Conservation (phyloP, 2,113 vertebrate species). For the Dissostichus mawsoni region DNA sequence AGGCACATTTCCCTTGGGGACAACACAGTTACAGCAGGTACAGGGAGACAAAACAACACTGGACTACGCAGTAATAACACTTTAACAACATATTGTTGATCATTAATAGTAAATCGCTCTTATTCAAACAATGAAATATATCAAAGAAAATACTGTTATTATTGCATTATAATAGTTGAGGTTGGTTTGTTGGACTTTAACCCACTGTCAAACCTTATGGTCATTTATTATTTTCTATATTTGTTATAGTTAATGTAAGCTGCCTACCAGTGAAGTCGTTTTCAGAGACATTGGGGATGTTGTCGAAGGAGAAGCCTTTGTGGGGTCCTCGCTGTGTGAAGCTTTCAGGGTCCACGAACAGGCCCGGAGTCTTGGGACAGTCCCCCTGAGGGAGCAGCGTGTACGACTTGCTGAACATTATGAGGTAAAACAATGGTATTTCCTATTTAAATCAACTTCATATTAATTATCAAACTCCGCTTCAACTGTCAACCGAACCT, state of each 20-base stretch:
- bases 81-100: not conserved
- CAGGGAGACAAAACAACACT: not conserved
- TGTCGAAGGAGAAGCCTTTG: constrained; percentile 82
- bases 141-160: not conserved
- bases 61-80: not conserved
- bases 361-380: constrained; percentile 77
- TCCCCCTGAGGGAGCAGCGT: constrained; percentile 85
- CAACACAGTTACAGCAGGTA: not conserved
- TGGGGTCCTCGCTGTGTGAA: constrained; percentile 56
- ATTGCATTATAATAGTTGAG: not conserved
- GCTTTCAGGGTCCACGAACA: constrained; percentile 76
- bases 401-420: constrained; percentile 84
- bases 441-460: not conserved
- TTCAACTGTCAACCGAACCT: not conserved
- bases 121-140: not conserved
- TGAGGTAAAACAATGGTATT: not conserved
- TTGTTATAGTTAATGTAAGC: not conserved
- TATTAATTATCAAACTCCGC: not conserved
- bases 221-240: not conserved
- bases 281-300: constrained; percentile 78
- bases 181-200: not conserved
- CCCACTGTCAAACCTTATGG: not conserved
- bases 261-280: constrained; percentile 79
- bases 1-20: not conserved
- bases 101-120: not conserved